A percentile compares a stretch with the other conserved stretches of the same genome.
Conservation (phyloP, 2,113 vertebrate species). For the Ictalurus furcatus region DNA sequence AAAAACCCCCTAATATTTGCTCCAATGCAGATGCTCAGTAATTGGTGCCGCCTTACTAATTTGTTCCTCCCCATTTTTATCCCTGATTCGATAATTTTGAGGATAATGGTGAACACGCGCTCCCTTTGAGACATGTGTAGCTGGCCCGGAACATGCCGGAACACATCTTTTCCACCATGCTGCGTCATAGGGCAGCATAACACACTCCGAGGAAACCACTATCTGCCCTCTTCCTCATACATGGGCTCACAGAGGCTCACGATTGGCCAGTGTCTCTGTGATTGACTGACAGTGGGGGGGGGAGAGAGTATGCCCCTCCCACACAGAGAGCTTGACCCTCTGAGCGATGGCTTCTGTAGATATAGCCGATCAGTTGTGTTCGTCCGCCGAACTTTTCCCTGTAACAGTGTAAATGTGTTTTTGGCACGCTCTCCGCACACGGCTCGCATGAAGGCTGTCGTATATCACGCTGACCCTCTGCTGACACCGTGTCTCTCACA, state of each 20-base stretch:
- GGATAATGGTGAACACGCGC: too few species aligned
- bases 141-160: too few species aligned
- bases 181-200: too few species aligned
- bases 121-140: too few species aligned
- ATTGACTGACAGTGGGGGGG: background rate
- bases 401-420: background rate
- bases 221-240: background rate
- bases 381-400: background rate
- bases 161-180: too few species aligned
- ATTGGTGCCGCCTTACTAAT: too few species aligned
- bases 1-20: too few species aligned
- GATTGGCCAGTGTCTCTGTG: background rate
- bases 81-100: too few species aligned
- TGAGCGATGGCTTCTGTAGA: background rate
- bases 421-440: background rate
- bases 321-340: background rate
- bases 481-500: slow-evolving; percentile 27
- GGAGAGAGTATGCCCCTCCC: background rate
- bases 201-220: background rate
- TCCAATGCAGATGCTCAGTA: too few species aligned
- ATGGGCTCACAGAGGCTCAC: background rate
- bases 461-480: slow-evolving; percentile 28
- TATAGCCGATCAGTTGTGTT: background rate
- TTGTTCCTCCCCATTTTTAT: too few species aligned
- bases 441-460: background rate